A percentile compares a stretch with the other conserved stretches of the same genome.
These are phyloP conservation scores for Colossoma macropomum DNA, from an alignment of 2,113 vertebrate species.

Conservation along the genomic window DNA sequence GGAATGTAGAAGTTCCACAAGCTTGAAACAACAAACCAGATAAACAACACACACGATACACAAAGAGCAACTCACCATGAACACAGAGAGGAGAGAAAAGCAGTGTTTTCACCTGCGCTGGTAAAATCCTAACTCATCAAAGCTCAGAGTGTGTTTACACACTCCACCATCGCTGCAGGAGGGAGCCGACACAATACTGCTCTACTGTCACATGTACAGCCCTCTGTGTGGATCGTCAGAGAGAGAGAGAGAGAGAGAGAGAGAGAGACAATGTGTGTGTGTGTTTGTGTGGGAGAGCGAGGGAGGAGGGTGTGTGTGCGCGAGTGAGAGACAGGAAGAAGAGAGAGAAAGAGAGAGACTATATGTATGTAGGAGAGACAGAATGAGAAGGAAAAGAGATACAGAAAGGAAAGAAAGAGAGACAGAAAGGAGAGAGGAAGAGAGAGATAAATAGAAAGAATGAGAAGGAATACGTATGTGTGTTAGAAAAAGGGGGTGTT, in stretches of 20 bases:
- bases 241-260: background rate
- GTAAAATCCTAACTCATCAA: background rate
- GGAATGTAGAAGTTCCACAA: background rate
- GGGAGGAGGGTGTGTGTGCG: background rate
- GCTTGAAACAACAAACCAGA: background rate
- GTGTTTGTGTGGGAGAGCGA: background rate
- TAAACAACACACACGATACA: constrained; percentile 26
- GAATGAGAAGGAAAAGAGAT: background rate
- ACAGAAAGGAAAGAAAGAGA: background rate
- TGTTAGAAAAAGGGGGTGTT: background rate
- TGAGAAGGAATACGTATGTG: background rate
- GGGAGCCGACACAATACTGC: background rate
- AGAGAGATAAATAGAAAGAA: background rate
- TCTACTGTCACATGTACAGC: constrained; percentile 35
- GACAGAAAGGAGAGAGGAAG: background rate
- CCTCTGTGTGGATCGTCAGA: background rate
- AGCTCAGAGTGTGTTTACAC: constrained; percentile 34
- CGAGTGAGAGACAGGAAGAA: background rate
- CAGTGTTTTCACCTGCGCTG: background rate
- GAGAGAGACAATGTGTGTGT: background rate
- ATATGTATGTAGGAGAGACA: background rate
- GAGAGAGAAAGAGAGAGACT: background rate
- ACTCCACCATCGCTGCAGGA: constrained; percentile 35
- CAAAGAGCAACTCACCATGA: constrained; percentile 38
- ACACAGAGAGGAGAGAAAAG: background rate